Evolutionary conservation across 2,888 invertebrate genomes (phyloP).

Genomic region (Cyrtodaria siliqua): DNA sequence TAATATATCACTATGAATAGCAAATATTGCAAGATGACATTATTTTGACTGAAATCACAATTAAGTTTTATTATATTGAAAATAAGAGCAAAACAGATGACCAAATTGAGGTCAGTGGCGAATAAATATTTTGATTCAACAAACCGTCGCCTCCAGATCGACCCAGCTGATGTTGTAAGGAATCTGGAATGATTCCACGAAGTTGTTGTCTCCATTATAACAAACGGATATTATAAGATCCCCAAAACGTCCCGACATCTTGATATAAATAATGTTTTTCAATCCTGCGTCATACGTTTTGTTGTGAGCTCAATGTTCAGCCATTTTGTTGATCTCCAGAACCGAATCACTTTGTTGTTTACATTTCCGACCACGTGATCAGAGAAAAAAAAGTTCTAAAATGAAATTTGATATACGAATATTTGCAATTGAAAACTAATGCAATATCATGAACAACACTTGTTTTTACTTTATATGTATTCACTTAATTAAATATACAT

Average conservation of each 20-base stretch:
- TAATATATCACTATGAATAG: no score
- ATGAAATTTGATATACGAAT: no score
- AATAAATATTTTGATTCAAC: not conserved
- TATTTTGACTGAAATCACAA: no score
- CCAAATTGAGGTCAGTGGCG: not conserved
- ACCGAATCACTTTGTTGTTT: slow-evolving; percentile 44
- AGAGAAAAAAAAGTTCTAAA: slow-evolving; percentile 31
- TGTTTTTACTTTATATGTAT: no score
- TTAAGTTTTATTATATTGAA: no score
- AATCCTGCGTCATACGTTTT: not conserved
- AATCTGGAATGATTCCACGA: slow-evolving; percentile 60
- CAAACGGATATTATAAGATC: slow-evolving; percentile 45
- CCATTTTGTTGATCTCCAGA: slow-evolving; percentile 57
- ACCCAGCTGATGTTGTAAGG: slow-evolving; percentile 60
- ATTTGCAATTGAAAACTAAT: no score
- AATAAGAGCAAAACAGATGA: slow-evolving; percentile 33
- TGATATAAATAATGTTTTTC: not conserved
- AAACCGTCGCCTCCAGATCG: slow-evolving; percentile 69
- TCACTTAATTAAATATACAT: no score
- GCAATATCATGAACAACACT: no score
- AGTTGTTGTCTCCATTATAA: slow-evolving; percentile 49
- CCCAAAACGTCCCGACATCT: slow-evolving; percentile 17
- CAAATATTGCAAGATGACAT: slow-evolving; percentile 44
- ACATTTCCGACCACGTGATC: slow-evolving; percentile 49
- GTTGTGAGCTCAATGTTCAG: slow-evolving; percentile 27